Percentiles rank a stretch among this genome's conserved stretches.
These are phyloP conservation scores for Peromyscus nudipes DNA, from an alignment of 2,797 vertebrate genomes.

Conservation along the genomic window DNA sequence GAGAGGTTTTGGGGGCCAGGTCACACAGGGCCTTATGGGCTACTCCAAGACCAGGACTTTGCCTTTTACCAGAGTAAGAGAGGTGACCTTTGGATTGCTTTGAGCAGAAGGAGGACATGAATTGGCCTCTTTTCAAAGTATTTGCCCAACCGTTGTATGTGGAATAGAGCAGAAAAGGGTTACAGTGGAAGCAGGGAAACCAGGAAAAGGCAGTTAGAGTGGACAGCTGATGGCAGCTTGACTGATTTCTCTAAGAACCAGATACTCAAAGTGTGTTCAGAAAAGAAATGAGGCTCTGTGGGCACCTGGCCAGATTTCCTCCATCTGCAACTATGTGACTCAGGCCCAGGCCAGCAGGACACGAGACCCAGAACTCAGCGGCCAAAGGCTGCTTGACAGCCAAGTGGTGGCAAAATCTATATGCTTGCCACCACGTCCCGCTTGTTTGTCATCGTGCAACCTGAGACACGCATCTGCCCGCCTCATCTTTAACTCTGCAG, in stretches of 20 bases:
- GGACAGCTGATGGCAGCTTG: background rate
- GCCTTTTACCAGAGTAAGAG: background rate
- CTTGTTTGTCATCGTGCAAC: background rate
- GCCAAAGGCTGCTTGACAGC: background rate
- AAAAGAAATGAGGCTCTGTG: background rate
- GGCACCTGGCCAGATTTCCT: background rate
- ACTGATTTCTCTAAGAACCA: background rate
- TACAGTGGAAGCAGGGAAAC: background rate
- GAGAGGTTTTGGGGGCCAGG: background rate
- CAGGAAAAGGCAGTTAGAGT: background rate
- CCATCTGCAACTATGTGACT: background rate
- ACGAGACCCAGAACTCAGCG: background rate
- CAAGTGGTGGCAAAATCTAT: slow-evolving; percentile 6
- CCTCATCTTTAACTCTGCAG: slow-evolving; percentile 17
- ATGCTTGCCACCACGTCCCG: background rate
- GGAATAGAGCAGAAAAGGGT: background rate
- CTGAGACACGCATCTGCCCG: background rate
- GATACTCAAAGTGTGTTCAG: background rate
- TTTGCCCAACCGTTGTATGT: background rate
- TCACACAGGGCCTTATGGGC: background rate
- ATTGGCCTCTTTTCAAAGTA: background rate
- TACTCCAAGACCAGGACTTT: background rate
- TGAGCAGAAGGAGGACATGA: background rate
- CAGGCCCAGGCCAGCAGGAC: background rate
- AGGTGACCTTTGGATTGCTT: background rate